Evolutionary conservation across 2,888 invertebrate genomes (phyloP).

Genomic region (Rambutsinella grinnellia): DNA sequence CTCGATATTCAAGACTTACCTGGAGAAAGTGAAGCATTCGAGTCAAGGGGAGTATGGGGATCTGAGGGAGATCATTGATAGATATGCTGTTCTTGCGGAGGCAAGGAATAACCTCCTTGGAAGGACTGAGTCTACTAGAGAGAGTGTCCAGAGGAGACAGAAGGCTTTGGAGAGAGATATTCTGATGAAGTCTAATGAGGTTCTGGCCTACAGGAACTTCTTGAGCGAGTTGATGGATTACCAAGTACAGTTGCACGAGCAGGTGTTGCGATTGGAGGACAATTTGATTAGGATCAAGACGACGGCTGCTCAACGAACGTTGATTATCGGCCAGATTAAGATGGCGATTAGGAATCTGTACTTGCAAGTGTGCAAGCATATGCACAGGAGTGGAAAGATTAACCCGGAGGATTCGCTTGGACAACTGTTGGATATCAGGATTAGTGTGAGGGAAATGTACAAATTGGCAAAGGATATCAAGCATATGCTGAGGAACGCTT

Average conservation of each 20-base stretch:
- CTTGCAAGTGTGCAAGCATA: slow-evolving; percentile 60
- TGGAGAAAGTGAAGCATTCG: slow-evolving; percentile 55
- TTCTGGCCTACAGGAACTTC: slow-evolving; percentile 62
- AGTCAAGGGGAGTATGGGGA: slow-evolving; percentile 64
- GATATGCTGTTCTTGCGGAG: slow-evolving; percentile 58
- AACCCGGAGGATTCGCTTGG: slow-evolving; percentile 57
- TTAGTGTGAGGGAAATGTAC: slow-evolving; percentile 61
- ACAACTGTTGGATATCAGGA: slow-evolving; percentile 61
- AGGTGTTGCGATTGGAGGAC: slow-evolving; percentile 59
- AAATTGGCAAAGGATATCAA: slow-evolving; percentile 63
- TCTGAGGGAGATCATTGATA: slow-evolving; percentile 62
- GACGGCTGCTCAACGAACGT: slow-evolving; percentile 63
- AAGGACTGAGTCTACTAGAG: slow-evolving; percentile 41
- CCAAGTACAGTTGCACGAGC: slow-evolving; percentile 52
- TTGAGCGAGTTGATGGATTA: slow-evolving; percentile 61
- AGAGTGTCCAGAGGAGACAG: slow-evolving; percentile 50
- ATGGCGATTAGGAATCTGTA: slow-evolving; percentile 64
- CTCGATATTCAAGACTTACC: slow-evolving; percentile 60
- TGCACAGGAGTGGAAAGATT: slow-evolving; percentile 51
- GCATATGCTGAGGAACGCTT: slow-evolving; percentile 58
- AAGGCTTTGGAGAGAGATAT: slow-evolving; percentile 56
- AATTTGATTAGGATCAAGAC: slow-evolving; percentile 60
- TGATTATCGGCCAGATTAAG: slow-evolving; percentile 63
- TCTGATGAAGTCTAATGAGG: slow-evolving; percentile 59
- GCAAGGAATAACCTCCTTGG: slow-evolving; percentile 46